Conservation (phyloP, 1,140 invertebrate genomes). For the Glossosoma conforme region DNA sequence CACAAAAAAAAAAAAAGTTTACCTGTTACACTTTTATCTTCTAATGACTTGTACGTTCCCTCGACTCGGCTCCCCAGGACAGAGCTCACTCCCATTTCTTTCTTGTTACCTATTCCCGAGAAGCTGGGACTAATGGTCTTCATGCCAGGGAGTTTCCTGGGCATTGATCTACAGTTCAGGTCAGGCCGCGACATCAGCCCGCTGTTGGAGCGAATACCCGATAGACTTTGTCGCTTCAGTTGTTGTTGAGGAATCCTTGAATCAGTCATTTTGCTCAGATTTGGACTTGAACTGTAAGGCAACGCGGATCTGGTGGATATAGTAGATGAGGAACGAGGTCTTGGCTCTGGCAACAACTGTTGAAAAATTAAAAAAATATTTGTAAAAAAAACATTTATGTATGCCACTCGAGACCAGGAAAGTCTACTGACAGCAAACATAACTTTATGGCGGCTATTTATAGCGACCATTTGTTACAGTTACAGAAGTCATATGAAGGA, state of each 20-base stretch:
- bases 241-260: not conserved
- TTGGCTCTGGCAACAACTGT: no score
- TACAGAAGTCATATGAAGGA: no score
- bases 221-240: conserved; percentile 10
- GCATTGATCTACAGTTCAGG: conserved; percentile 11
- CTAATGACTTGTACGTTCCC: conserved; percentile 20
- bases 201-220: not conserved
- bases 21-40: no score
- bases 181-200: not conserved
- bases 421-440: no score
- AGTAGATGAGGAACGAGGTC: conserved; percentile 8
- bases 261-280: conserved; percentile 12
- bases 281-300: conserved; percentile 25
- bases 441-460: no score
- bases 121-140: conserved; percentile 19
- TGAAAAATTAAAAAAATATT: no score
- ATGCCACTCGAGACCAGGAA: no score
- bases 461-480: no score
- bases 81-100: conserved; percentile 11
- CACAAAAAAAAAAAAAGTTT: no score
- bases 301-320: conserved; percentile 14
- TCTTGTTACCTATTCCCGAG: conserved; percentile 5
- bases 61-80: conserved; percentile 14
- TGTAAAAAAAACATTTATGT: no score
- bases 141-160: conserved; percentile 13